Evolutionary conservation across 2,797 vertebrate species (phyloP).

Genomic region (Accipiter fasciatus): DNA sequence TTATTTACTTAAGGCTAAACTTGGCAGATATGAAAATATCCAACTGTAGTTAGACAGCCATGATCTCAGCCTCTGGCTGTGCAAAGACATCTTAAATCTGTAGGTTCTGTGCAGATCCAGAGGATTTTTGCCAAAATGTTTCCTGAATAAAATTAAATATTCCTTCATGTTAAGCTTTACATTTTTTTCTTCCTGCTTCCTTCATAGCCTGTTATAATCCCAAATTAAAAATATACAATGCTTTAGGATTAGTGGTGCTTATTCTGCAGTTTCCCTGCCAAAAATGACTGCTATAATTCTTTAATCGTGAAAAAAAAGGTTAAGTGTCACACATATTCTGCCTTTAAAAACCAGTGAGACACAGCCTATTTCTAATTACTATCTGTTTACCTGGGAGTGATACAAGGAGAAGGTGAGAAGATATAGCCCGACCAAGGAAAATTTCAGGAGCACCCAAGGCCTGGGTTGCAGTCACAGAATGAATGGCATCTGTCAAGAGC

Average conservation of each 20-base stretch:
- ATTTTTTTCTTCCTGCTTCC: not conserved
- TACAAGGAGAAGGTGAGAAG: not conserved
- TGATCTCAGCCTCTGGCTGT: constrained; percentile 66
- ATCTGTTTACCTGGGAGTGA: not conserved
- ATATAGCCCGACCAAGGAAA: not conserved
- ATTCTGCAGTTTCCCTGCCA: not conserved
- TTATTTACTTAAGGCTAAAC: constrained; percentile 66
- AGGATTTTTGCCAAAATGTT: constrained; percentile 52
- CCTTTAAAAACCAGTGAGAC: not conserved
- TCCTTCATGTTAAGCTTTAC: not conserved
- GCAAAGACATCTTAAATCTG: constrained; percentile 60
- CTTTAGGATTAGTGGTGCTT: not conserved
- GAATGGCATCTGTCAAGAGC: not conserved
- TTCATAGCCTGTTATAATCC: not conserved
- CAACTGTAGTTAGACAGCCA: constrained; percentile 54
- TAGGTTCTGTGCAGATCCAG: constrained; percentile 52
- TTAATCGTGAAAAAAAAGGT: not conserved
- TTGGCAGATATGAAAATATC: constrained; percentile 59
- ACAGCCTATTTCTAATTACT: not conserved
- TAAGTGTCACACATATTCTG: not conserved
- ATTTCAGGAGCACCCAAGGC: not conserved
- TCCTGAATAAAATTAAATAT: constrained; percentile 50
- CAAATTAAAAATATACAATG: not conserved
- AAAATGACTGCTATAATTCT: not conserved
- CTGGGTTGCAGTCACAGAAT: not conserved